phyloP scores from a whole-genome alignment of 2,888 invertebrate species.

The Furcula furcula region DNA sequence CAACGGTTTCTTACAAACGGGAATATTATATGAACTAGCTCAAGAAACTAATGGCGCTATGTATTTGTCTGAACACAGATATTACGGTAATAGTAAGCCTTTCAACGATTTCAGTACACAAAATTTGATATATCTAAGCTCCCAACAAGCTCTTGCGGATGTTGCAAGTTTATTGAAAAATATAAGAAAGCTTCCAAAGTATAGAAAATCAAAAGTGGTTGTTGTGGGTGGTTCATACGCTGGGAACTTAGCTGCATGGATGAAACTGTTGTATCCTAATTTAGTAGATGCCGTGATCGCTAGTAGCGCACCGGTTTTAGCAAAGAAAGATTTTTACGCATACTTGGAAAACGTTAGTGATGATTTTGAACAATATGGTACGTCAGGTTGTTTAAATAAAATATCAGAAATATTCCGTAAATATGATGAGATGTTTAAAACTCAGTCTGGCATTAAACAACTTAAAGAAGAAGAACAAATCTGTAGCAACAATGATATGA shows the following conservation, averaged over 20 bases:
- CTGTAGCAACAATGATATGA: constrained; percentile 54
- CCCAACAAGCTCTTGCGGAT: constrained; percentile 65
- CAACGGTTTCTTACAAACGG: constrained; percentile 48
- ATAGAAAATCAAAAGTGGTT: constrained; percentile 55
- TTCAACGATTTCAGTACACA: constrained; percentile 42
- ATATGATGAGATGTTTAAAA: constrained; percentile 50
- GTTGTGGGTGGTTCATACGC: constrained; percentile 68
- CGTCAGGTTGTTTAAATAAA: constrained; percentile 43
- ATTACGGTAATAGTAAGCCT: constrained; percentile 66
- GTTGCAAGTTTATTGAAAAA: constrained; percentile 44
- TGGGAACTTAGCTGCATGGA: constrained; percentile 70
- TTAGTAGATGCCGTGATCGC: constrained; percentile 63
- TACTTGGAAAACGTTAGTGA: constrained; percentile 63
- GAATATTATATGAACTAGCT: constrained; percentile 58
- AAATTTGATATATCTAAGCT: constrained; percentile 55
- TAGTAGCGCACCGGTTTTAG: constrained; percentile 67
- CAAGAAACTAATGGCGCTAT: constrained; percentile 66
- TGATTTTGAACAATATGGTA: constrained; percentile 58
- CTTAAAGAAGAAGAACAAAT: constrained; percentile 61
- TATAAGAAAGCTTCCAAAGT: constrained; percentile 43
- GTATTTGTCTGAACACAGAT: constrained; percentile 63
- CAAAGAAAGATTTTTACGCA: constrained; percentile 64
- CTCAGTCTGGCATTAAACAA: constrained; percentile 42
- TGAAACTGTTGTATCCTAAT: constrained; percentile 59
- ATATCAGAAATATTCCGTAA: constrained; percentile 47